Evolutionary conservation across 1,140 invertebrate genomes (phyloP), one percentile per base, ranked within the genome.

Genomic region (Drosophila bifasciata): DNA sequence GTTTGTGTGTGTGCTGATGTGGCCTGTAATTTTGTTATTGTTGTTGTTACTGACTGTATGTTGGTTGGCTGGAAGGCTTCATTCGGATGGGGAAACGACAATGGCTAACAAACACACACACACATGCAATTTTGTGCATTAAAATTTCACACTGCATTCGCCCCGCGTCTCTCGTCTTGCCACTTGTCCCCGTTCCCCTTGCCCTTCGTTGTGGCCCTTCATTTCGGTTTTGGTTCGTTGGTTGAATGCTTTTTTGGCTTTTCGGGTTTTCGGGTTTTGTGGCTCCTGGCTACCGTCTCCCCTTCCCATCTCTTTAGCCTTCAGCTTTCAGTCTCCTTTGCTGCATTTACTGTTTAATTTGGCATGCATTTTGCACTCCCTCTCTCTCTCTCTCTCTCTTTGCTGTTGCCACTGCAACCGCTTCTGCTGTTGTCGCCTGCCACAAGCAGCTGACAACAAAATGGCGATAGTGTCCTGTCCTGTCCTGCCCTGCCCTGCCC

Each of bases 371-470:
- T 75, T 76, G 72, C n/a, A n/a, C n/a, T 68, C 40, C 28, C 13
- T n/a, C 48, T 8, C 56, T 40, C 32, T 61, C 21, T 36, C 41
- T 32, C 21, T 51, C 17, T 53, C 44, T 43, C 17, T 41, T 32
- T 9, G 25, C 9, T 36, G 32, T 4, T 36, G 32, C 32, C 32
- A 36, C 32, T 36, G 32, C 32, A 36, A 13, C 40, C 52, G 32
- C 43, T 59, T 60, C 55, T 62, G 57, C 58, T 75, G 66, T 59
- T 84, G 80, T 86, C 81, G 80, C 67, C 81, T 86, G 80, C 81
- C 81, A 79, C 63, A 62, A 86, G 76, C 80, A 86, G 76, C 72
- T 77, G 81, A 71, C 73, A 67, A 75, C 77, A 85, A 85, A 85
- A 85, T 85, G 81, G 81, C 83, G 80, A 66, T 66, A 63, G 66